These are phyloP conservation scores for Larimichthys polyactis DNA, from an alignment of 2,113 vertebrate genomes.

Conservation along the genomic window DNA sequence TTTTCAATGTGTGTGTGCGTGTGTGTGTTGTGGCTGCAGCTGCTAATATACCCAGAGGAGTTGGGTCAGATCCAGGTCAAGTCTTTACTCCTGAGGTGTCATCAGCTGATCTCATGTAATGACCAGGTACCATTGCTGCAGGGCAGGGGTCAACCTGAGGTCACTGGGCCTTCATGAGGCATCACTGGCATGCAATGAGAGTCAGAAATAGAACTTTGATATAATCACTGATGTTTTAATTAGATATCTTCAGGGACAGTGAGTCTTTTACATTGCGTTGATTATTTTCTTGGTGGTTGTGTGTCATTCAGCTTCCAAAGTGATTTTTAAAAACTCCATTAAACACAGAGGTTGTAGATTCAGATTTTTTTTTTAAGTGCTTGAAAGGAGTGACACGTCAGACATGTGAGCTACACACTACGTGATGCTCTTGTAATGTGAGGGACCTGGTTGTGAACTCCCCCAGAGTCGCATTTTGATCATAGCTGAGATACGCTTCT, in stretches of 20 bases:
- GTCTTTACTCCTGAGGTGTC: not conserved
- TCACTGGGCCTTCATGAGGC: not conserved
- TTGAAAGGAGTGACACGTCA: conserved; percentile 47
- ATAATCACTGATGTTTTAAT: not conserved
- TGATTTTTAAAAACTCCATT: not conserved
- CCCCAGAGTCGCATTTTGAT: conserved; percentile 7
- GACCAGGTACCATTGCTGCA: not conserved
- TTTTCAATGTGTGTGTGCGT: not conserved
- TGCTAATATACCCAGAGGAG: not conserved
- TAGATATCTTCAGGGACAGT: not conserved
- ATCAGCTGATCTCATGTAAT: conserved; percentile 27
- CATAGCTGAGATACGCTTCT: not conserved
- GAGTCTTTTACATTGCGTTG: too few species aligned
- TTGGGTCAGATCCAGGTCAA: conserved; percentile 28
- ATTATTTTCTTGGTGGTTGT: not conserved
- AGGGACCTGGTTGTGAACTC: conserved; percentile 50
- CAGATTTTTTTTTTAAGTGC: conserved; percentile 24
- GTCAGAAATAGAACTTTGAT: conserved; percentile 9
- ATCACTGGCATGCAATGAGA: not conserved
- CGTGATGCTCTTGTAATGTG: conserved; percentile 21
- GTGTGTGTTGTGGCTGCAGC: not conserved
- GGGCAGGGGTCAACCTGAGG: conserved; percentile 28
- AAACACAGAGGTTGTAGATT: conserved; percentile 16
- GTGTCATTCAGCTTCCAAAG: not conserved
- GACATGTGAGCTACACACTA: conserved; percentile 13